These are phyloP conservation scores for Xylocampa areola DNA, from an alignment of 2,888 invertebrate species.

Conservation along the genomic window DNA sequence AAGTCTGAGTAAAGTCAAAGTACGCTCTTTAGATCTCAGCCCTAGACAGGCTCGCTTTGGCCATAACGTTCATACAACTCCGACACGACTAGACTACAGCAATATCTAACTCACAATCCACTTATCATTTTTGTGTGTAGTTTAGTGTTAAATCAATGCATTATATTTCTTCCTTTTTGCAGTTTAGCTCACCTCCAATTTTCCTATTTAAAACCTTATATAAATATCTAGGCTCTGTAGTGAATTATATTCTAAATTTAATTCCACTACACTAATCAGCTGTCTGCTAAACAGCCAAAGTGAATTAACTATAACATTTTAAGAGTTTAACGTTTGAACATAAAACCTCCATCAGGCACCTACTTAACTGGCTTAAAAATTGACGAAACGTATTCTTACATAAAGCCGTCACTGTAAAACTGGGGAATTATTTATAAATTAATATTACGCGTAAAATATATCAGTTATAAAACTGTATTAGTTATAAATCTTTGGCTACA, in stretches of 20 bases:
- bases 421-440: slow-evolving; percentile 38
- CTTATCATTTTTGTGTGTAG: neutral
- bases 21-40: no score
- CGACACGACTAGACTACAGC: neutral
- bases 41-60: neutral
- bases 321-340: slow-evolving; percentile 13
- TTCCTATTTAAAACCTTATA: slow-evolving; percentile 1
- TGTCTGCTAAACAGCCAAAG: slow-evolving; percentile 6
- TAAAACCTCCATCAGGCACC: slow-evolving; percentile 6
- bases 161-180: no score
- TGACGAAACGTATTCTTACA: slow-evolving; percentile 34
- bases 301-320: slow-evolving; percentile 6
- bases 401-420: slow-evolving; percentile 51
- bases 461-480: slow-evolving; percentile 25
- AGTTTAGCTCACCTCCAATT: neutral
- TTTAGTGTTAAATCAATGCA: no score
- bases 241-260: neutral
- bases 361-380: slow-evolving; percentile 36
- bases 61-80: neutral
- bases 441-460: slow-evolving; percentile 48
- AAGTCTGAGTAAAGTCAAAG: no score
- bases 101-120: neutral
- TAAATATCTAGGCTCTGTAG: neutral
- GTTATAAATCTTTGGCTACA: slow-evolving; percentile 41
- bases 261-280: neutral